A percentile compares a stretch with the other conserved stretches of the same genome.
Conservation (phyloP, 2,888 invertebrate species). For the Lycia hirtaria region DNA sequence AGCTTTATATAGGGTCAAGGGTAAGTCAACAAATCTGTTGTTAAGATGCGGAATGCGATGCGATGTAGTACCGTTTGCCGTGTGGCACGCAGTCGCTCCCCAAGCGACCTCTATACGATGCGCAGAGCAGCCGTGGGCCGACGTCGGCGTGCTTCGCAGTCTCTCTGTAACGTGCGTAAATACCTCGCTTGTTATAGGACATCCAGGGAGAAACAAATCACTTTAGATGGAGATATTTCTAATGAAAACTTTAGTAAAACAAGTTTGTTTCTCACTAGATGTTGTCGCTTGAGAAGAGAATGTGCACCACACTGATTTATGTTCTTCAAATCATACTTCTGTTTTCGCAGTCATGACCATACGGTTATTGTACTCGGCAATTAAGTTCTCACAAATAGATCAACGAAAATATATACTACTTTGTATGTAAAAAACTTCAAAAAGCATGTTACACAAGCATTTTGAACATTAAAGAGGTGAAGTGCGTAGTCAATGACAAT, state of each 20-base stretch:
- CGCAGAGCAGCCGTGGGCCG: constrained; percentile 8
- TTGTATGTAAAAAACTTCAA: constrained; percentile 8
- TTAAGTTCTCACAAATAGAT: constrained; percentile 13
- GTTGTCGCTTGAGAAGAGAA: constrained; percentile 25
- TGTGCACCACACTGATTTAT: constrained; percentile 16
- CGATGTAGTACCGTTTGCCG: constrained; percentile 10
- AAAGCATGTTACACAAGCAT: constrained; percentile 30
- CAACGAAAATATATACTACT: constrained; percentile 7
- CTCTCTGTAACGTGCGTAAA: constrained; percentile 30
- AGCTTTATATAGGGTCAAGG: background rate
- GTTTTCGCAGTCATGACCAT: constrained; percentile 16
- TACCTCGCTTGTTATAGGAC: constrained; percentile 28
- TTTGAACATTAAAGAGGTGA: background rate
- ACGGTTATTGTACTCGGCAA: constrained; percentile 12
- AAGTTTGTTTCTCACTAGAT: constrained; percentile 19
- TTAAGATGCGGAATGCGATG: constrained; percentile 3
- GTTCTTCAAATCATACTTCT: constrained; percentile 11
- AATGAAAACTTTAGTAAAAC: background rate
- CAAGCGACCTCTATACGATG: constrained; percentile 26
- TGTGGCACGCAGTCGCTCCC: constrained; percentile 27
- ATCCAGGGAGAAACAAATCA: constrained; percentile 19
- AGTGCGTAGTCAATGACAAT: background rate
- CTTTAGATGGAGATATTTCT: background rate
- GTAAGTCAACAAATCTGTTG: background rate
- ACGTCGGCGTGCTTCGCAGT: constrained; percentile 10